A percentile compares a stretch with the other conserved stretches of the same genome.
These are phyloP conservation scores for Otocyon megalotis DNA, from an alignment of 2,113 vertebrate species.

Conservation along the genomic window DNA sequence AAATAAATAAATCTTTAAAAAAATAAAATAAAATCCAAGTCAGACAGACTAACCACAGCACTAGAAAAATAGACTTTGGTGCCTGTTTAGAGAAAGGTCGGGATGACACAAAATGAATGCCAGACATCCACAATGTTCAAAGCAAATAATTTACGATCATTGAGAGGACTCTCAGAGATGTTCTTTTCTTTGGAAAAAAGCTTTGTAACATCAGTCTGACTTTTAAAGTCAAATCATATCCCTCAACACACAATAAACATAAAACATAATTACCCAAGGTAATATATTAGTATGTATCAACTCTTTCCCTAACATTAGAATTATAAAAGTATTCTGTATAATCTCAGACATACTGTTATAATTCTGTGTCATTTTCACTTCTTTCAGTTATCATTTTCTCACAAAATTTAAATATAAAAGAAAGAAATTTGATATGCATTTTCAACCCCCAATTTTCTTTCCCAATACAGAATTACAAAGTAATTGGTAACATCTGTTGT, in stretches of 20 bases:
- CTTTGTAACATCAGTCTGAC: background rate
- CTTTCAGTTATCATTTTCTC: background rate
- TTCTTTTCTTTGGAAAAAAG: background rate
- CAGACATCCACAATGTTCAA: background rate
- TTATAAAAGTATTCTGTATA: background rate
- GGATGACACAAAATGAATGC: background rate
- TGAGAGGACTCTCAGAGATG: background rate
- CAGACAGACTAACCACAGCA: background rate
- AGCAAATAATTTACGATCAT: background rate
- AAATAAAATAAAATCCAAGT: background rate
- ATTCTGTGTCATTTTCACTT: background rate
- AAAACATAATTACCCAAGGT: background rate
- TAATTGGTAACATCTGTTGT: constrained; percentile 68
- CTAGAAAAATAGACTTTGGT: background rate
- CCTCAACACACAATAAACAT: background rate
- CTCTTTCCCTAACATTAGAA: background rate
- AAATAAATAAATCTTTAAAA: background rate
- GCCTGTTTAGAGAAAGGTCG: background rate
- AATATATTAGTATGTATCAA: background rate
- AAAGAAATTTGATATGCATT: background rate
- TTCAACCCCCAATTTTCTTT: background rate
- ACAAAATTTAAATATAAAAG: constrained; percentile 52
- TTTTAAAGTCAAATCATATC: background rate
- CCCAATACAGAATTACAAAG: constrained; percentile 41
- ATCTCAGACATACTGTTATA: background rate